Evolutionary conservation across 2,113 vertebrate genomes (phyloP).

Genomic region (Eurypyga helias): DNA sequence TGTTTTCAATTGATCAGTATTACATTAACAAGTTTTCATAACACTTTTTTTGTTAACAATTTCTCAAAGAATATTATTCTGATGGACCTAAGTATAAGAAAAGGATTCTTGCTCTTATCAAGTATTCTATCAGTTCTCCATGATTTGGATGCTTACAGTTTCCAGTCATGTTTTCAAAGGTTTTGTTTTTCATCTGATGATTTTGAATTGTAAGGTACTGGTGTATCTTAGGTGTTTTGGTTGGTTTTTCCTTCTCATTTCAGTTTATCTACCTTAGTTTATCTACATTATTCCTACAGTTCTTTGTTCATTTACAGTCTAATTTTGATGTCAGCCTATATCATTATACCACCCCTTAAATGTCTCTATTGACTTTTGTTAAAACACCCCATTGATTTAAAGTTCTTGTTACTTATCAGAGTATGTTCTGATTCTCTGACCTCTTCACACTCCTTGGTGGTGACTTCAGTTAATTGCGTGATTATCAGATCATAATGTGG

Average conservation of each 20-base stretch:
- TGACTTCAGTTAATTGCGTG: conserved; percentile 62
- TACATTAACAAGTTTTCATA: neutral
- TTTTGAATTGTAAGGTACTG: neutral
- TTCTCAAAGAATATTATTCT: neutral
- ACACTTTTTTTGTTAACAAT: neutral
- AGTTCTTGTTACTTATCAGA: neutral
- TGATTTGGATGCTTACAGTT: neutral
- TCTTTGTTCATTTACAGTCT: neutral
- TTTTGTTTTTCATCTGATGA: neutral
- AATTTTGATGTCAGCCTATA: neutral
- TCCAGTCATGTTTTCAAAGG: neutral
- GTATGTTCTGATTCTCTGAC: conserved; percentile 46
- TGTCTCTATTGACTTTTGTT: neutral
- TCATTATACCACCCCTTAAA: neutral
- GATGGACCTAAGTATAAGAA: neutral
- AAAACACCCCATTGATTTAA: conserved; percentile 42
- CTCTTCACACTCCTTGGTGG: conserved; percentile 30
- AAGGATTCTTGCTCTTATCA: no score
- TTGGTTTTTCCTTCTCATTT: neutral
- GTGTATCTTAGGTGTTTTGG: neutral
- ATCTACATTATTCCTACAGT: neutral
- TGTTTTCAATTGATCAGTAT: neutral
- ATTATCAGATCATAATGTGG: conserved; percentile 55
- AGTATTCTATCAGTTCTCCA: neutral
- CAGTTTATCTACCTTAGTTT: neutral